Base-by-base conservation (phyloP, 2,113 vertebrate genomes). In the Embiotoca jacksoni region DNA sequence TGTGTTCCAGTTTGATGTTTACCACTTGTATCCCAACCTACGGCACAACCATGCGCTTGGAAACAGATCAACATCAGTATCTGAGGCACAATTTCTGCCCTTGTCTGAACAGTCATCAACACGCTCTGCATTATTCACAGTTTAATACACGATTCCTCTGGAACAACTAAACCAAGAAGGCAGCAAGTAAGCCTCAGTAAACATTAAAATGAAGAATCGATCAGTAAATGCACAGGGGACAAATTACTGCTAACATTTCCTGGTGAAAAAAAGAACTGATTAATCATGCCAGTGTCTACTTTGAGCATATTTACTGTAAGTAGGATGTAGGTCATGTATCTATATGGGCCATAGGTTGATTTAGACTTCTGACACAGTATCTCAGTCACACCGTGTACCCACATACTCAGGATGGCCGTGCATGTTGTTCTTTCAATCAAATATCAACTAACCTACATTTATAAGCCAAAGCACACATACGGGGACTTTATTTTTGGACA, bases 401-500 rank as follows among this genome's bases (percentile, higher is more conserved):
- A 6, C 6, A 2, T 47, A 41, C 9, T 5, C 44, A 9, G 33
- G 63, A 11, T 32, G 11, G 23, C 3, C 1, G 6, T 7, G 15
- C 41, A 39, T 32, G 46, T 36, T 23, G n/a, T 35, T 63, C 47
- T 70, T 61, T 15, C 32, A 2, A 74, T 64, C 33, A 16, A 62
- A 32, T 55, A 58, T 33, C 30, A n/a, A 59, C 75, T 73, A 71
- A 82, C 54, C 80, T 68, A 67, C 54, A 84, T 82, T 72, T 50
- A 56, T 50, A 63, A 75, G 41, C 70, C 57, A 31, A 71, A 83
- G 59, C 14, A 54, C 39, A 13, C 35, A 60, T 41, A 44, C 30
- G 10, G 31, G 55, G 32, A 58, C 52, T 67, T 85, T 83, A 78
- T 86, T 83, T 89, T 73, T 73, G 69, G 74, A 66, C 11, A 13